Base-by-base conservation (phyloP, 2,888 invertebrate species). In the Ashinkailepas kermadecensis region DNA sequence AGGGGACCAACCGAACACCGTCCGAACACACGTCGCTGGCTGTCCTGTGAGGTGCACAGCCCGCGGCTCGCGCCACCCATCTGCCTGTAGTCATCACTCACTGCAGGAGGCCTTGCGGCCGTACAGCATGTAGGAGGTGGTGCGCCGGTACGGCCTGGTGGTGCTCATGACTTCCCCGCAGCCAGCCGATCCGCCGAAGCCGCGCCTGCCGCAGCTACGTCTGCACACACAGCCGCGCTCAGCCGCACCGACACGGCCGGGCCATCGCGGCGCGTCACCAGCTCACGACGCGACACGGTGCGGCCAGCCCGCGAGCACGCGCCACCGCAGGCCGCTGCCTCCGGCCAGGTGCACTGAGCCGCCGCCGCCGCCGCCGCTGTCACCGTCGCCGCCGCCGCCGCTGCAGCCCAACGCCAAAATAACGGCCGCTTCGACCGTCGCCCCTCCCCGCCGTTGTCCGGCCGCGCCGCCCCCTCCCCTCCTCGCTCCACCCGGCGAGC, bases 121-220 rank as follows among this genome's bases (percentile, higher is more conserved):
- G 21, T 74, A 74, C 9, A 74, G 56, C 74, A 74, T 74, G 56
- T 74, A 74, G 56, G 74, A 74, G 74, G 74, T 74, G 56, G 74
- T 74, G 54, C 74, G 54, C 10, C 74, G 74, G 56, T 56, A 74
- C 8, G 74, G 74, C 56, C 74, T 54, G 74, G 21, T 74, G 74
- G 56, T 21, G 74, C 15, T 39, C 70, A 54, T 56, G 74, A 9
- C 59, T 59, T 15, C 59, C 15, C 1, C 59, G 11, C 59, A 13
- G 59, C 59, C 59, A 15, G 59, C 59, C 15, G 59, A 7, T 59
- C 12, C 59, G 39, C 39, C 39, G 39, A 1, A 39, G 39, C 39
- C 39, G 39, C 39, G 1, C 39, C 39, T 39, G 4, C 39, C 39
- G 39, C 39, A 39, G 39, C n/a, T n/a, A n/a, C 2, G 39, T 39